These are phyloP conservation scores for Chauna torquata DNA, from an alignment of 2,113 vertebrate genomes.

Conservation along the genomic window DNA sequence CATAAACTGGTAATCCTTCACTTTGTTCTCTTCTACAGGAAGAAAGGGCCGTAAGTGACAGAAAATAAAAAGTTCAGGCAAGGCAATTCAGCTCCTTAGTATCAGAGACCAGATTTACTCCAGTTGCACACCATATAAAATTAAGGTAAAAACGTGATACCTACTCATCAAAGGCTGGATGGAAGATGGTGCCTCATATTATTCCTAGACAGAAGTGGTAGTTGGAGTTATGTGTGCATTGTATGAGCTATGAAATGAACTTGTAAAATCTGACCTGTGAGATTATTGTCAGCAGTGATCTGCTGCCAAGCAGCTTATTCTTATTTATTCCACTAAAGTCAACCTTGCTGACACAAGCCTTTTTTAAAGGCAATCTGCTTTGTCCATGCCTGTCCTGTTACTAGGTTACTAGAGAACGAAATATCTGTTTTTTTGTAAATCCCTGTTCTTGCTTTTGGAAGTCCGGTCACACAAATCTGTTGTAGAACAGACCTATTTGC, in stretches of 20 bases:
- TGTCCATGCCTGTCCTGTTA: neutral
- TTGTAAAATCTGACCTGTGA: neutral
- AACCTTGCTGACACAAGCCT: neutral
- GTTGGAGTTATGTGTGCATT: neutral
- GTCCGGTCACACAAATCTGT: neutral
- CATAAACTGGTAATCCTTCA: neutral
- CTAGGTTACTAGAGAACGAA: neutral
- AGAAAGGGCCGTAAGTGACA: neutral
- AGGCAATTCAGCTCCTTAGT: neutral
- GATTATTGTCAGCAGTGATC: neutral
- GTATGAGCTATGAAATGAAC: neutral
- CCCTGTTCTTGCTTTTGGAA: neutral
- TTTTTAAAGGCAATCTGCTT: neutral
- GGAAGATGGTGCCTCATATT: neutral
- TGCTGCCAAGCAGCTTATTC: neutral
- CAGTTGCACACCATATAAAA: accelerated
- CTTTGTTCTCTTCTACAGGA: neutral
- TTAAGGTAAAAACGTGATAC: neutral
- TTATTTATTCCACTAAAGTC: neutral
- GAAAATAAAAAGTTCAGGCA: neutral
- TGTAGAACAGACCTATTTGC: neutral
- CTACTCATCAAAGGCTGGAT: neutral
- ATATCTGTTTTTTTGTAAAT: neutral
- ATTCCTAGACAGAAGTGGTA: neutral
- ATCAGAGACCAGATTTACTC: neutral